Conservation (phyloP, 2,797 vertebrate genomes). For the Diplodus sargus region DNA sequence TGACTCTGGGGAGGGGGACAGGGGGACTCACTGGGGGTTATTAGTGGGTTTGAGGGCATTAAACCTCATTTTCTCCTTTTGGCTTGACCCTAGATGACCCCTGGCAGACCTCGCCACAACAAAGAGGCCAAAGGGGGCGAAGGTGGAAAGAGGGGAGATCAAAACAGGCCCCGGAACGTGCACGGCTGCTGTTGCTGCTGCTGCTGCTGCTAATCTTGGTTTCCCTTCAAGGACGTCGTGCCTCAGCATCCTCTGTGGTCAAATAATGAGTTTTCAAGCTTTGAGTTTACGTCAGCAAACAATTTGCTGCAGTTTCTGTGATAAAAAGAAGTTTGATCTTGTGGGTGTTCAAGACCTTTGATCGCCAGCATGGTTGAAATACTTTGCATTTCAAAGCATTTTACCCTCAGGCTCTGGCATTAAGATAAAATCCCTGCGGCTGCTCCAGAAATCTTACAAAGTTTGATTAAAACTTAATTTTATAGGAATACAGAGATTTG, state of each 20-base stretch:
- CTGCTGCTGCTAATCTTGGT: constrained; percentile 22
- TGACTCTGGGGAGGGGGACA: constrained; percentile 11
- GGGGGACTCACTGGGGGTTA: constrained; percentile 12
- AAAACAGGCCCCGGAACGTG: constrained; percentile 21
- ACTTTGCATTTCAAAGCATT: constrained; percentile 8
- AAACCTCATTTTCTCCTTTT: constrained; percentile 28
- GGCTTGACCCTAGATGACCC: constrained; percentile 62
- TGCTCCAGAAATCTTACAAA: neutral
- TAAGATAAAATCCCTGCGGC: constrained; percentile 22
- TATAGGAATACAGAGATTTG: neutral
- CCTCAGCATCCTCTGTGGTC: constrained; percentile 36
- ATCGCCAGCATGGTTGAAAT: neutral
- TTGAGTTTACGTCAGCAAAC: constrained; percentile 29
- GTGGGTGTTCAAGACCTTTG: neutral
- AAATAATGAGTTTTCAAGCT: constrained; percentile 27
- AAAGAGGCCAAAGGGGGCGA: constrained; percentile 42
- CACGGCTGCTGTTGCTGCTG: constrained; percentile 4
- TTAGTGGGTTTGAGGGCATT: constrained; percentile 51
- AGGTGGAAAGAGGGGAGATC: constrained; percentile 23
- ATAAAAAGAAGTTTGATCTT: constrained; percentile 21
- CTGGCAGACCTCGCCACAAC: constrained; percentile 59
- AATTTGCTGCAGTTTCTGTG: constrained; percentile 29
- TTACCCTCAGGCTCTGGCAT: neutral
- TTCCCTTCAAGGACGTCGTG: constrained; percentile 9
- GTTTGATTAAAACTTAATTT: neutral